Base-by-base conservation (phyloP, 1,140 invertebrate species). In the Streblospio benedicti region DNA sequence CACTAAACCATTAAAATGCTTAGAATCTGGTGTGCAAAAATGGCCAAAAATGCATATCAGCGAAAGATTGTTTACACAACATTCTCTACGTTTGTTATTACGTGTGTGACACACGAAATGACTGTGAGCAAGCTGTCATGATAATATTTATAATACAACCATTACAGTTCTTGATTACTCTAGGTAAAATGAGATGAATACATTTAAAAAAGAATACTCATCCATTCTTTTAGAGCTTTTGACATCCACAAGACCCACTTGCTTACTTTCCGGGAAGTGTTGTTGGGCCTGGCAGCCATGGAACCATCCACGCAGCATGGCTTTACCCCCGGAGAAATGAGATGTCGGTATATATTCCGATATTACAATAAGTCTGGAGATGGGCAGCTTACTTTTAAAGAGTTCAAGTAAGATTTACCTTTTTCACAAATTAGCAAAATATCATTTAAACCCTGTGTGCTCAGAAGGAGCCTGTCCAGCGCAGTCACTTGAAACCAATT, bases 311-410 rank as follows among this genome's bases (percentile, higher is more conserved):
- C 81, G n/a, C 77, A 76, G 32, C 82, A 83, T 74, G 82, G 82
- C 47, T 80, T 81, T 16, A 71, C 75, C 55, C 77, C 81, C 18
- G 82, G 80, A 0, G 81, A 83, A 68, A 74, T 81, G 61, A 71
- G 82, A 41, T 82, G 81, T 69, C 70, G 81, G 58, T 83, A 81
- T 59, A 82, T 83, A 35, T 83, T 83, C 60, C 71, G 81, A 38
- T 83, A 70, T 67, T 83, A 82, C 67, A 80, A 82, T 64, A 59
- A 57, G 30, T 75, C 81, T 59, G 58, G 58, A 30, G 79, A 81
- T 68, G 76, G 75, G 0, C 62, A 69, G 30, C 60, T 83, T 28
- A 70, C 76, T 45, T 73, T 67, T 67, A 64, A 67, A 5, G 79
- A 80, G 63, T 79, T 80, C 56, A 77, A 67, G 77, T 77, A 65